Evolutionary conservation across 2,888 invertebrate species (phyloP).

Genomic region (Seira ritae): DNA sequence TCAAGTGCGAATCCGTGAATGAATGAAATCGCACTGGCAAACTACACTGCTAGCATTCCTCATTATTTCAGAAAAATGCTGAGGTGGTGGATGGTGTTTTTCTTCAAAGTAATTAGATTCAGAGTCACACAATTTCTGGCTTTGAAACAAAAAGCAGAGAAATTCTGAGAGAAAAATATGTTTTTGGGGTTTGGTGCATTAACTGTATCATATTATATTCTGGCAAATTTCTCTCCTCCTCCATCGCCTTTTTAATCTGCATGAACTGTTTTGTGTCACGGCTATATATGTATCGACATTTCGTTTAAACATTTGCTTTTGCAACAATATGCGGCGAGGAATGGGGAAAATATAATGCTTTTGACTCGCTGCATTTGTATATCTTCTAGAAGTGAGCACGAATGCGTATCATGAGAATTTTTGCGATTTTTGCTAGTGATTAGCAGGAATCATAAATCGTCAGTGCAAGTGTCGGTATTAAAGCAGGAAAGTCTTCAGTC

Average conservation of each 20-base stretch:
- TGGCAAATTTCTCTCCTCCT: conserved; percentile 10
- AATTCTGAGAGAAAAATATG: conserved; percentile 11
- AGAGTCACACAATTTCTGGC: background rate
- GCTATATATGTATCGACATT: background rate
- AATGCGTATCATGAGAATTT: conserved; percentile 54
- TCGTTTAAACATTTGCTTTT: background rate
- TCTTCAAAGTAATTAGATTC: too few relatives aligned
- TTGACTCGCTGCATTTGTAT: background rate
- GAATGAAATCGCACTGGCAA: background rate
- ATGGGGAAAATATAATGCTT: background rate
- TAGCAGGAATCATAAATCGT: conserved; percentile 20
- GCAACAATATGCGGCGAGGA: too few relatives aligned
- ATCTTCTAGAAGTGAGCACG: background rate
- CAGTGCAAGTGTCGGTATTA: background rate
- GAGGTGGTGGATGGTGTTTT: background rate
- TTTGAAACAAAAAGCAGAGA: background rate
- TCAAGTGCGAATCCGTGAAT: background rate
- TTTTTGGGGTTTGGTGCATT: conserved; percentile 19
- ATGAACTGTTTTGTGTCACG: conserved; percentile 42
- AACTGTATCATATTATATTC: background rate
- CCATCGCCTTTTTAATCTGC: background rate
- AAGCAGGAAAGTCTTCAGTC: conserved; percentile 1
- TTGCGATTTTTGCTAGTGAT: conserved; percentile 43
- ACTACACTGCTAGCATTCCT: background rate
- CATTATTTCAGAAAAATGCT: background rate